phyloP scores from a whole-genome alignment of 2,888 invertebrate species.

The Apoda limacodes region DNA sequence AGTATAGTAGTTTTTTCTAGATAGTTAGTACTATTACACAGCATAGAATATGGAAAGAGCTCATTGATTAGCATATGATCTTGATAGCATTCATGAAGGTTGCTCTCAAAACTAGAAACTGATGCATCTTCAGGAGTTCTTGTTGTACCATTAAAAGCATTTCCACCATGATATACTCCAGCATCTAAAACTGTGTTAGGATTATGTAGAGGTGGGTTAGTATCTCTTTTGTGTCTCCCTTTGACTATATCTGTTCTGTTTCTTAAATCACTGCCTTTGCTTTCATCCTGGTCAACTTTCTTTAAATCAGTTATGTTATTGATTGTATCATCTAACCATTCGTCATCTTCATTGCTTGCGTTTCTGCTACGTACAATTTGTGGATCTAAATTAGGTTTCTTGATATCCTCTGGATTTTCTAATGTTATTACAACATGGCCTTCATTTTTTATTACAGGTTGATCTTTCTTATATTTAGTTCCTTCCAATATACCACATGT shows the following conservation, averaged over 20 bases:
- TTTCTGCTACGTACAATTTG: no score
- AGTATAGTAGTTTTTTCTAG: conserved; percentile 75
- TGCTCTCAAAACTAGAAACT: conserved; percentile 86
- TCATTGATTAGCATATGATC: conserved; percentile 80
- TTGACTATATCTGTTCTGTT: conserved; percentile 16
- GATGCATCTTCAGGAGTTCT: conserved; percentile 70
- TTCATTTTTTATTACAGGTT: conserved; percentile 70
- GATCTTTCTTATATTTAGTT: conserved; percentile 72
- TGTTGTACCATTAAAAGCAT: conserved; percentile 69
- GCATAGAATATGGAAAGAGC: conserved; percentile 75
- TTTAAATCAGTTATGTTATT: conserved; percentile 5
- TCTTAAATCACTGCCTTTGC: conserved; percentile 1
- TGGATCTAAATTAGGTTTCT: conserved; percentile 6
- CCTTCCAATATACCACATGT: conserved; percentile 84
- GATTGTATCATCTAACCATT: neutral
- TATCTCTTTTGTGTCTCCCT: conserved; percentile 36
- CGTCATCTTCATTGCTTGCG: conserved; percentile 10
- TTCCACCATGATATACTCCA: conserved; percentile 83
- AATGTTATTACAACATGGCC: conserved; percentile 63
- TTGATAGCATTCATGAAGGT: conserved; percentile 79
- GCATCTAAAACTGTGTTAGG: conserved; percentile 74
- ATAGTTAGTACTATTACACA: conserved; percentile 77
- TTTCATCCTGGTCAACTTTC: neutral
- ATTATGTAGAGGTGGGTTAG: conserved; percentile 41
- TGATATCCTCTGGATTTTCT: conserved; percentile 37